phyloP scores from a whole-genome alignment of 2,113 vertebrate species.

The Sinocyclocheilus anshuiensis region DNA sequence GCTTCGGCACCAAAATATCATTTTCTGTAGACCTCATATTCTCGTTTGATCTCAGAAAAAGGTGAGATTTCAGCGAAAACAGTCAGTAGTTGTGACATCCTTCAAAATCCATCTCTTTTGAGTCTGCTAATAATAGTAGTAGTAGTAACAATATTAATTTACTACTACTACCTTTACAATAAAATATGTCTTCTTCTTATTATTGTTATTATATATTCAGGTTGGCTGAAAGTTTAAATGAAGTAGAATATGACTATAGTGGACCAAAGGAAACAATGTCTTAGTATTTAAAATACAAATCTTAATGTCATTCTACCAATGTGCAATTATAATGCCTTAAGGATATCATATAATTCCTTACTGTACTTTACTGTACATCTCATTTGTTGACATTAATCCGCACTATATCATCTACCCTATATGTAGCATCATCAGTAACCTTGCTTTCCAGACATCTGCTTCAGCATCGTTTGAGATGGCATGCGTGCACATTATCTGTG shows the following conservation, averaged over 20 bases:
- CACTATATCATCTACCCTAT: neutral
- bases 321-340: neutral
- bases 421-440: neutral
- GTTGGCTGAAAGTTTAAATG: neutral
- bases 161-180: neutral
- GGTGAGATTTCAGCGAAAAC: neutral
- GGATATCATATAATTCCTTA: neutral
- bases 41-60: neutral
- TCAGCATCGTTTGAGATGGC: neutral
- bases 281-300: neutral
- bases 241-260: neutral
- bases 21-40: too few species aligned
- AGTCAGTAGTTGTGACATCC: neutral
- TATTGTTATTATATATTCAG: neutral
- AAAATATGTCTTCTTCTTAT: neutral
- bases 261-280: neutral
- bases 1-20: too few species aligned
- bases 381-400: neutral
- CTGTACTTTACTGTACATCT: neutral
- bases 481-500: conserved; percentile 22
- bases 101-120: neutral
- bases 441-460: neutral
- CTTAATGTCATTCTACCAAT: neutral
- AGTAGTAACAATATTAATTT: neutral
- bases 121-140: neutral